Evolutionary conservation across 2,113 vertebrate species (phyloP).

Genomic region (Otolemur garnettii): DNA sequence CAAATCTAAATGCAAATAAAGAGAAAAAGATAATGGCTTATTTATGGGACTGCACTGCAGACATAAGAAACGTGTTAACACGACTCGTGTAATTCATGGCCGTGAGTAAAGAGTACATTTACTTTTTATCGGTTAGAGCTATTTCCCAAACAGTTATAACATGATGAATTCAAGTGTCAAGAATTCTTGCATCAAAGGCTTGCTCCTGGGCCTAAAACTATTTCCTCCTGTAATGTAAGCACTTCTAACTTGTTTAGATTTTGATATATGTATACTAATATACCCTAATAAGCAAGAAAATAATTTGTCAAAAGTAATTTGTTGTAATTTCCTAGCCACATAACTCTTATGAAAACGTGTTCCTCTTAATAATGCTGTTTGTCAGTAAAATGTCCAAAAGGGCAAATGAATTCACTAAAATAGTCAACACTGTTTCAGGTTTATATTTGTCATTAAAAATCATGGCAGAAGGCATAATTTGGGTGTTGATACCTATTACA

Average conservation of each 20-base stretch:
- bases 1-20: neutral
- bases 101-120: neutral
- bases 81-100: neutral
- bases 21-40: neutral
- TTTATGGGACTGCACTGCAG: neutral
- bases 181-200: neutral
- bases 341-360: neutral
- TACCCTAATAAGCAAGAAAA: neutral
- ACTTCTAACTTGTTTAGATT: slow-evolving; percentile 11
- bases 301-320: slow-evolving; percentile 8
- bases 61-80: neutral
- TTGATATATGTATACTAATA: neutral
- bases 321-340: slow-evolving; percentile 15
- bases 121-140: neutral
- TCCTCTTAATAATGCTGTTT: neutral
- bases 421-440: neutral
- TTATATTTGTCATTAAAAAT: slow-evolving; percentile 43
- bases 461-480: neutral
- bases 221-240: neutral
- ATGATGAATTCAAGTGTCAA: slow-evolving; percentile 37
- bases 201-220: neutral
- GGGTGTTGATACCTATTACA: neutral
- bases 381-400: neutral
- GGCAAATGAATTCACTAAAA: neutral
- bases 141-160: neutral